These are phyloP conservation scores for Cebidichthys violaceus DNA, from an alignment of 2,113 vertebrate genomes.

Conservation along the genomic window DNA sequence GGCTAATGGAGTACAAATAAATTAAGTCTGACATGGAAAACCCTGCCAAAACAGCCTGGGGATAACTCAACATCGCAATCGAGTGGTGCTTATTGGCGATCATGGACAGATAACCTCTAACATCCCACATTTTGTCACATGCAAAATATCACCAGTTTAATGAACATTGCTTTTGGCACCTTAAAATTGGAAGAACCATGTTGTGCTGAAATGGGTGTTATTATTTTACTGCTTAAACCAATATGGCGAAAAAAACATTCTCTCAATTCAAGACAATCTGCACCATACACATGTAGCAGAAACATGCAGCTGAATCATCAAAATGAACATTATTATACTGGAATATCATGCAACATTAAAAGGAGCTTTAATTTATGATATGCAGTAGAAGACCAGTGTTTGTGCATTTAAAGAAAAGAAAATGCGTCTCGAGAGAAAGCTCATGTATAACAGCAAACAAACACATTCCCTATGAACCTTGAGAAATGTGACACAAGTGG, in stretches of 20 bases:
- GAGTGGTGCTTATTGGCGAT: neutral
- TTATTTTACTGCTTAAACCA: constrained; percentile 29
- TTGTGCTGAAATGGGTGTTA: constrained; percentile 6
- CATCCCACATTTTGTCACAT: neutral
- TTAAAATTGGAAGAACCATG: constrained; percentile 12
- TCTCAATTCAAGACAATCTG: constrained; percentile 24
- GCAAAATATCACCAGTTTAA: constrained; percentile 15
- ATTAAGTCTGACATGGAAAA: constrained; percentile 12
- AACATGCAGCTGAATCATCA: neutral
- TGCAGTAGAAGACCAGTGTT: neutral
- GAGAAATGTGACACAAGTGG: constrained; percentile 22
- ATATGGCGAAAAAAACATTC: constrained; percentile 1
- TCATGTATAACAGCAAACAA: constrained; percentile 25
- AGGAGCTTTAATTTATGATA: constrained; percentile 5
- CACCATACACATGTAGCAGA: neutral
- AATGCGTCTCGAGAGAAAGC: constrained; percentile 10
- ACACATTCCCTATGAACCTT: constrained; percentile 54
- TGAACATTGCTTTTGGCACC: constrained; percentile 48
- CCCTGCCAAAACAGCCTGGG: neutral
- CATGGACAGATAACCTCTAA: neutral
- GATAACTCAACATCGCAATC: neutral
- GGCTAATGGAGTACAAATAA: constrained; percentile 15
- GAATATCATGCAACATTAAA: constrained; percentile 17
- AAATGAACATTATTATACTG: neutral
- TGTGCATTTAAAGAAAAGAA: neutral